Evolutionary conservation across 1,140 invertebrate genomes (phyloP), one percentile per base, ranked within the genome.

Genomic region (Agraylea sexmaculata): DNA sequence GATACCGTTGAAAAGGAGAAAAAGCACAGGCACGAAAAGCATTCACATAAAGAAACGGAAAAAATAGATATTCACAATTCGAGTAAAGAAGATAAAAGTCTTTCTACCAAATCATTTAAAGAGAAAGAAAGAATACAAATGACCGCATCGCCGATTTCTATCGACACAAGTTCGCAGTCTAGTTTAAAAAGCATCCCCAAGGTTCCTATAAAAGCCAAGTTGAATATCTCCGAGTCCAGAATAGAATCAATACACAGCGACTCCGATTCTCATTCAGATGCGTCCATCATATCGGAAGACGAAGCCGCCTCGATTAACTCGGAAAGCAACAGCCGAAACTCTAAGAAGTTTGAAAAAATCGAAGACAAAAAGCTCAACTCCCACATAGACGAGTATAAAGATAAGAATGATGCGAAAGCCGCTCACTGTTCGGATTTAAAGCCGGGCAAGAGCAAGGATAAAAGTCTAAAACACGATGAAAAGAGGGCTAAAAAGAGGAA

Each of bases 11-110:
- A 40, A 47, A 62, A 68, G 39, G 69, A 73, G 47, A 75, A 72
- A 47, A 73, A 73, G 51, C 70, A 71, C 45, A 75, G 73, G 49
- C 69, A 70, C 53, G 71, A 73, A 6, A 74, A 73, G 47, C 55
- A 58, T 30, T 59, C 58, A 44, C 57, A 57, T 36, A 56, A 62
- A 38, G 66, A 71, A 40, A 55, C 61, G 42, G 55, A 53, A 8
- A 61, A 60, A 42, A 56, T 58, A 39, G 64, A 62, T 19, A 32
- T 37, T 20, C 31, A 21, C 11, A 31, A 38, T 22, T 43, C 45
- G 16, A 21, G 37, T 18, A 43, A 45, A 22, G 43, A 49, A 40
- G 30, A 37, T 7, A 28, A 38, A 11, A 32, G 7, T 6, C 22
- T 27, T 3, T 6, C 22, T 4, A 22, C 40, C 2, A 50, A 50